Evolutionary conservation across 2,113 vertebrate species (phyloP).

Genomic region (Daphoenositta chrysoptera): DNA sequence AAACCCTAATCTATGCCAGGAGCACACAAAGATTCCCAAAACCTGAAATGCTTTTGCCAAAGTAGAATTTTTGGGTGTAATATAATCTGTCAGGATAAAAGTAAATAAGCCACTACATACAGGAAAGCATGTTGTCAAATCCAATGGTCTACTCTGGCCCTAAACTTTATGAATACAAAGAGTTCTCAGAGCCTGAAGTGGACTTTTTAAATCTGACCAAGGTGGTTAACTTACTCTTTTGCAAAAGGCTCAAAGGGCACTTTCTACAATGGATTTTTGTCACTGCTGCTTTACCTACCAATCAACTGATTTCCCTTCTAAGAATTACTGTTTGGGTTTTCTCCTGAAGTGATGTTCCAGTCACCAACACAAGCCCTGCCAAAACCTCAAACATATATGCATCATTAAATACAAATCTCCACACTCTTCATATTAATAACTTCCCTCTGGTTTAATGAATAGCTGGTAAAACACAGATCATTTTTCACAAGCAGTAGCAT

Average conservation of each 20-base stretch:
- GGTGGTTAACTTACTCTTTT: background rate
- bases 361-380: background rate
- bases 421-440: background rate
- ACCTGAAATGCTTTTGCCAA: background rate
- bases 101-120: background rate
- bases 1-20: background rate
- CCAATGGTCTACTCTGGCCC: background rate
- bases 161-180: background rate
- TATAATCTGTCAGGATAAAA: background rate
- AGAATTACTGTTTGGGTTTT: background rate
- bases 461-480: background rate
- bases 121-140: background rate
- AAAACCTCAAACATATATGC: background rate
- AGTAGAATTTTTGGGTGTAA: background rate
- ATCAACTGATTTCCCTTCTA: background rate
- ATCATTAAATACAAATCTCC: background rate
- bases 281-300: background rate
- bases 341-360: background rate
- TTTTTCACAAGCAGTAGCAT: background rate
- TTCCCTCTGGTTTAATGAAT: background rate
- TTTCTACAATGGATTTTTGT: background rate
- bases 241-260: background rate
- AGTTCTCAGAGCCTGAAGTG: background rate
- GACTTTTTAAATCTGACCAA: background rate
- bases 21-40: background rate